Conservation (phyloP, 2,888 invertebrate genomes). For the Drosophila pseudotalamancana region DNA sequence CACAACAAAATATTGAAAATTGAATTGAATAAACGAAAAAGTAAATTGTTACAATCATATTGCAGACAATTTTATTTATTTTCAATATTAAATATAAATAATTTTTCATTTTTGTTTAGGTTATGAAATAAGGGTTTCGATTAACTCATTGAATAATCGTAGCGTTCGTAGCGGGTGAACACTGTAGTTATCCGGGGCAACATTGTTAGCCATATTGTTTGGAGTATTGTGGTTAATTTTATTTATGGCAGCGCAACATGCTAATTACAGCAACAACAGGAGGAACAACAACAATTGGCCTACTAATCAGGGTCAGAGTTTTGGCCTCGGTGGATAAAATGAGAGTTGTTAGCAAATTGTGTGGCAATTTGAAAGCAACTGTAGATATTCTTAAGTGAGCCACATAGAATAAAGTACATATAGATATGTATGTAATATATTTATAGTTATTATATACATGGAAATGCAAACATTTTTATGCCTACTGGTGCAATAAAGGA, state of each 20-base stretch:
- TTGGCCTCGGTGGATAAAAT: conserved; percentile 10
- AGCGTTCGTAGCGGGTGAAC: conserved; percentile 7
- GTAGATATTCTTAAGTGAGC: conserved; percentile 48
- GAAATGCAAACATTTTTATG: conserved; percentile 54
- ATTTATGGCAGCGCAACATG: conserved; percentile 69
- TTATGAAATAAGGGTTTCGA: background rate
- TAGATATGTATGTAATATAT: background rate
- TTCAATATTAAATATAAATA: too few species aligned
- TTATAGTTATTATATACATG: conserved; percentile 33
- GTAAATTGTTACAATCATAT: too few species aligned
- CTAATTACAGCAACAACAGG: conserved; percentile 67
- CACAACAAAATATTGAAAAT: too few species aligned
- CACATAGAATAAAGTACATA: conserved; percentile 45
- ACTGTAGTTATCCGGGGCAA: conserved; percentile 26
- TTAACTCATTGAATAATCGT: conserved; percentile 4
- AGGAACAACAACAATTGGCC: too few species aligned
- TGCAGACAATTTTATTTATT: background rate
- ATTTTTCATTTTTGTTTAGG: background rate
- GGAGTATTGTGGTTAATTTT: conserved; percentile 66
- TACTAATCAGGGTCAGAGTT: conserved; percentile 61
- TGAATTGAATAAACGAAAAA: background rate
- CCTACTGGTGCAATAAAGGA: conserved; percentile 66
- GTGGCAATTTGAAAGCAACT: conserved; percentile 58
- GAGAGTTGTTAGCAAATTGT: conserved; percentile 51
- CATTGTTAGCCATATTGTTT: conserved; percentile 59